phyloP scores from a whole-genome alignment of 2,888 invertebrate genomes.

The Synanthedon myopaeformis region DNA sequence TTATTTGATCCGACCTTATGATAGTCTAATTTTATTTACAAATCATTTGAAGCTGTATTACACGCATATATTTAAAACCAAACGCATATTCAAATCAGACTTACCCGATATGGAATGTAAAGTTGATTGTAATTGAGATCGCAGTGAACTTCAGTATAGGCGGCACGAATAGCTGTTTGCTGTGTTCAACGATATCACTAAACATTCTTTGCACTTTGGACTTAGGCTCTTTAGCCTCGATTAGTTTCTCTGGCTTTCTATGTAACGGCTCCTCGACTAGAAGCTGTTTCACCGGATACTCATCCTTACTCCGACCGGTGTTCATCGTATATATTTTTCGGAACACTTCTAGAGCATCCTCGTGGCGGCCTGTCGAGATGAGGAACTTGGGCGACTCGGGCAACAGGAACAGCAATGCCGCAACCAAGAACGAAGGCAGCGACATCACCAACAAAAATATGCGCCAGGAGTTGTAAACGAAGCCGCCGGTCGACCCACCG shows the following conservation, averaged over 20 bases:
- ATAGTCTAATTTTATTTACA: too few relatives aligned
- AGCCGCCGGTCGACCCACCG: constrained; percentile 74
- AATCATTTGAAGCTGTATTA: too few relatives aligned
- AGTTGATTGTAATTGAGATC: constrained; percentile 90
- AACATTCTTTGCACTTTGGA: constrained; percentile 81
- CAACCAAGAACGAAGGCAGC: constrained; percentile 88
- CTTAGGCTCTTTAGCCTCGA: constrained; percentile 68
- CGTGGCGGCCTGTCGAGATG: constrained; percentile 81
- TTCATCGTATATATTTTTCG: constrained; percentile 84
- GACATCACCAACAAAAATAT: constrained; percentile 91
- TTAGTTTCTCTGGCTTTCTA: constrained; percentile 68
- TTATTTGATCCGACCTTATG: too few relatives aligned
- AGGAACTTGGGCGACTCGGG: constrained; percentile 95
- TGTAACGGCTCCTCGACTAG: constrained; percentile 70
- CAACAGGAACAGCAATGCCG: constrained; percentile 81
- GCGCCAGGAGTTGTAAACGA: constrained; percentile 92
- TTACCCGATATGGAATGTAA: constrained; percentile 92
- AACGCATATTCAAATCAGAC: constrained; percentile 16
- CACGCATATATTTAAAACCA: too few relatives aligned
- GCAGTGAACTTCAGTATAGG: constrained; percentile 86
- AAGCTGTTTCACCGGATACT: constrained; percentile 81
- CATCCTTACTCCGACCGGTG: constrained; percentile 79
- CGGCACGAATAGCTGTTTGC: constrained; percentile 82
- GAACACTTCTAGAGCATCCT: constrained; percentile 86
- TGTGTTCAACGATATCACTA: constrained; percentile 82